phyloP scores from a whole-genome alignment of 1,140 invertebrate species.

The Psilanteris sp. region DNA sequence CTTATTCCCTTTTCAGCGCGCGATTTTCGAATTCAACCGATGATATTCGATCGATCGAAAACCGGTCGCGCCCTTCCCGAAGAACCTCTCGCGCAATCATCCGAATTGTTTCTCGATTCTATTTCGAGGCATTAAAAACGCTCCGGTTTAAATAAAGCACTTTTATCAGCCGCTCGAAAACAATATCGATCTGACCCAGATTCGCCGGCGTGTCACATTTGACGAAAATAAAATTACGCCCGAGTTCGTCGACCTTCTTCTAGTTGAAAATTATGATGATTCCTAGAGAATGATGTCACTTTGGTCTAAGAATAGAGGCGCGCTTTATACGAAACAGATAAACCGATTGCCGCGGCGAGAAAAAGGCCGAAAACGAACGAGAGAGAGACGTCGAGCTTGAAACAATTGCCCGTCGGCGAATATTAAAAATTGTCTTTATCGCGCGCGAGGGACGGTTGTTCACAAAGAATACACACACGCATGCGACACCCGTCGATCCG shows the following conservation, averaged over 20 bases:
- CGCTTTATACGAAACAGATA: slow-evolving; percentile 29
- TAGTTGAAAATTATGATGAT: slow-evolving; percentile 48
- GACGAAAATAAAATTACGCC: slow-evolving; percentile 65
- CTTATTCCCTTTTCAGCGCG: no score
- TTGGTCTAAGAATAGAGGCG: slow-evolving; percentile 52
- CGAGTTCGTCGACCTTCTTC: slow-evolving; percentile 49
- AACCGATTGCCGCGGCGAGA: slow-evolving; percentile 16
- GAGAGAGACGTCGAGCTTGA: no score
- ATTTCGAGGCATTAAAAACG: slow-evolving; percentile 16
- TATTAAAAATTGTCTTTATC: slow-evolving; percentile 10
- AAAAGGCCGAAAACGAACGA: slow-evolving; percentile 8
- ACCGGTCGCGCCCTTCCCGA: no score
- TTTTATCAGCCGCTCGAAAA: slow-evolving; percentile 41
- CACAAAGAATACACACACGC: not conserved
- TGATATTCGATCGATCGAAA: no score
- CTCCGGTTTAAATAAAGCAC: slow-evolving; percentile 35
- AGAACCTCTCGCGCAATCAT: no score
- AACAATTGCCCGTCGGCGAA: no score
- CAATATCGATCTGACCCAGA: slow-evolving; percentile 64
- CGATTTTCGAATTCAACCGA: no score
- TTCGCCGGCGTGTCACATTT: slow-evolving; percentile 58
- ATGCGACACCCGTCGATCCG: slow-evolving; percentile 25
- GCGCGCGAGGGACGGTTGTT: not conserved
- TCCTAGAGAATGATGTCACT: slow-evolving; percentile 53
- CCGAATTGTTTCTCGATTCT: slow-evolving; percentile 18